A percentile compares a stretch with the other conserved stretches of the same genome.
Evolutionary conservation across 2,888 invertebrate genomes (phyloP).

Genomic region (Drosophila yooni): DNA sequence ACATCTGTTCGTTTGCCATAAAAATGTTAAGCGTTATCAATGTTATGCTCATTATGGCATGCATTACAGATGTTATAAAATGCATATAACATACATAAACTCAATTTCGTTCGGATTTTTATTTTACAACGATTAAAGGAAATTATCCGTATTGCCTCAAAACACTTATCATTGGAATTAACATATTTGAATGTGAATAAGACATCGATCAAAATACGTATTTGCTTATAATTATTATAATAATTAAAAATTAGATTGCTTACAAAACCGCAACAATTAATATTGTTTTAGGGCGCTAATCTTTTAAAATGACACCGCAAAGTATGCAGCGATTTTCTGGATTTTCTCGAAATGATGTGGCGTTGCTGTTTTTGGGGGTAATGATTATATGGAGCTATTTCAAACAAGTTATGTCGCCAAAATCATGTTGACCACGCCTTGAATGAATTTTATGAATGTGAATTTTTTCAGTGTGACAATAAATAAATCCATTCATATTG

Average conservation of each 20-base stretch:
- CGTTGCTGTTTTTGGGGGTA: background rate
- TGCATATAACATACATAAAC: background rate
- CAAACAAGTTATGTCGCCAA: too few species aligned
- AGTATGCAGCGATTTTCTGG: background rate
- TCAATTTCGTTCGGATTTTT: background rate
- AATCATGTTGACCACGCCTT: too few species aligned
- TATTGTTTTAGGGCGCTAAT: too few species aligned
- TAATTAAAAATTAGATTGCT: too few species aligned
- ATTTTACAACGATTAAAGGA: background rate
- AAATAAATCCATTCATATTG: too few species aligned
- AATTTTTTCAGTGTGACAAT: too few species aligned
- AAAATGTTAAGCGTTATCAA: background rate
- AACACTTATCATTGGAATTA: background rate
- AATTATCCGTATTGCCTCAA: background rate
- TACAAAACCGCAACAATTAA: too few species aligned
- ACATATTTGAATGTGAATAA: background rate
- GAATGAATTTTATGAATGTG: too few species aligned
- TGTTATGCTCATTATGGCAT: background rate
- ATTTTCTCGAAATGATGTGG: background rate
- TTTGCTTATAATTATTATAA: background rate
- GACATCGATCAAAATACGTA: background rate
- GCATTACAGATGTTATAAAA: background rate
- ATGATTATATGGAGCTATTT: too few species aligned
- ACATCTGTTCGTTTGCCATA: background rate
- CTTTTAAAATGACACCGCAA: background rate